Percentiles rank a stretch among this genome's conserved stretches.
Conservation (phyloP, 92 coral and sea anemone species). For the Umimayanthus chanpuru region DNA sequence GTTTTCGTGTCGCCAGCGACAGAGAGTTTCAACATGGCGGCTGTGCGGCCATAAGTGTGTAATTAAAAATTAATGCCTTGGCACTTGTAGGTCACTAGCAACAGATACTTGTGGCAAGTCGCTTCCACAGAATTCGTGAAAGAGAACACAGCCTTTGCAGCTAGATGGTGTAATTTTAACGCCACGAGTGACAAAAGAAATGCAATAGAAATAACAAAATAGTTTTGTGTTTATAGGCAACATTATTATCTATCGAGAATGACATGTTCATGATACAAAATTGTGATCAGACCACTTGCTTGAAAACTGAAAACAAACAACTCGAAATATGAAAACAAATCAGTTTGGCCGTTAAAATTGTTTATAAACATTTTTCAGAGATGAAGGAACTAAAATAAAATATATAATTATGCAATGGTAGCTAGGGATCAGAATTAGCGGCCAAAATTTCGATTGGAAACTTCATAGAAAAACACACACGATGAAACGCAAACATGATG, state of each 20-base stretch:
- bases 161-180: background rate
- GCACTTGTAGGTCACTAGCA: slow-evolving; percentile 39
- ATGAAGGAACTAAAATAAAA: background rate
- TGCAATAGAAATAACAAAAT: background rate
- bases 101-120: slow-evolving; percentile 40
- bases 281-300: slow-evolving; percentile 20
- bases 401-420: background rate
- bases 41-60: slow-evolving; percentile 12
- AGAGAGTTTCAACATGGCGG: slow-evolving; percentile 34
- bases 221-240: background rate
- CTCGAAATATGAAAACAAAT: background rate
- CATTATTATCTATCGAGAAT: background rate
- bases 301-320: slow-evolving; percentile 27
- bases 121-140: background rate
- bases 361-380: background rate
- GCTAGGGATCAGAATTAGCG: background rate
- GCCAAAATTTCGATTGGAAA: background rate
- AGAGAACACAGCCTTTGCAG: too few species aligned
- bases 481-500: background rate
- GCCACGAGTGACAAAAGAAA: background rate
- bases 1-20: background rate
- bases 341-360: background rate
- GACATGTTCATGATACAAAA: background rate
- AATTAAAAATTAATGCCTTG: slow-evolving; percentile 21
- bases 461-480: background rate